Evolutionary conservation across 2,113 vertebrate species (phyloP), one percentile per base, ranked within the genome.

Genomic region (Tauraco erythrolophus): DNA sequence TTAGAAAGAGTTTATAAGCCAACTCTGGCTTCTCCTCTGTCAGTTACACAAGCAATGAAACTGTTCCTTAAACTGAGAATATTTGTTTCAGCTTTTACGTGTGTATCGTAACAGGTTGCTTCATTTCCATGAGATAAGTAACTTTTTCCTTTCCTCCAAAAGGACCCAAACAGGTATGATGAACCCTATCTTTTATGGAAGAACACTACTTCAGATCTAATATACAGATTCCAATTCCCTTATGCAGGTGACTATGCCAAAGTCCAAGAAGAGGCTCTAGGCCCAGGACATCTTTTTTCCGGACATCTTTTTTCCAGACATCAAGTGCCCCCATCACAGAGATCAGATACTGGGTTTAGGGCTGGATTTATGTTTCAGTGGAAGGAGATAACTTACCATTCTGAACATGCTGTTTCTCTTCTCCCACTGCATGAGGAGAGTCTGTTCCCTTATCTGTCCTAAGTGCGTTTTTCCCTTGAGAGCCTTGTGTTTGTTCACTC

Each of bases 361-460:
- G 58, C 4, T 75, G 28, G 25, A 66, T 91, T 89, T 35, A 45
- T 1, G 4, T 56, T 58, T 62, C 61, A 72, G 58, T 33, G 6
- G 57, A 72, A 94, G 56, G 7, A 62, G 6, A 87, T 7, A 57
- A 96, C 95, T 93, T 96, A 99, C 98, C 98, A 39, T 98, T 99
- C 83, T 98, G 98, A 53, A 98, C 91, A 28, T 92, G 94, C 53
- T 95, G 95, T 60, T 92, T 98, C 68, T 95, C 92, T 41, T 97
- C 93, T 88, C 50, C 81, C 24, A 39, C 37, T 61, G 4, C 3
- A 2, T 77, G 61, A 56, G 56, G 81, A 78, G 25, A 65, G 37
- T 95, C 96, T 4, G 39, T 66, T 72, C 46, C 75, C 64, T 96
- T 96, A 53, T 88, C 97, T 30, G 95, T 86, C 75, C 95, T 95